phyloP scores from a whole-genome alignment of 2,113 vertebrate species.

The Petrocephalus microphthalmus region DNA sequence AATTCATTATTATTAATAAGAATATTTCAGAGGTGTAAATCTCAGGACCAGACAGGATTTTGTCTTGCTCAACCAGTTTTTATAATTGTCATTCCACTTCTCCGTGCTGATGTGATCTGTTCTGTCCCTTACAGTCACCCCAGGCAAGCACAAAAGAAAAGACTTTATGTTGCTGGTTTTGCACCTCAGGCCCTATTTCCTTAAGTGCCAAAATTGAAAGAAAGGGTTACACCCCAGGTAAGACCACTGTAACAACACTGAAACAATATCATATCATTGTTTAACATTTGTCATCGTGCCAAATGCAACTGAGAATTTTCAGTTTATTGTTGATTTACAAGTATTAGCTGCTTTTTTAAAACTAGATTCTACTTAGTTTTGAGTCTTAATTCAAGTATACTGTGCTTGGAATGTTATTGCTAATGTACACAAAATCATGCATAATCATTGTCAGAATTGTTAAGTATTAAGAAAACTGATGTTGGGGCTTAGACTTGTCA shows the following conservation, averaged over 20 bases:
- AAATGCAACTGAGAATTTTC: neutral
- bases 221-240: conserved; percentile 99
- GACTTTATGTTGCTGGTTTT: conserved; percentile 98
- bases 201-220: conserved; percentile 99
- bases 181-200: conserved; percentile 99
- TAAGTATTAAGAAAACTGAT: neutral
- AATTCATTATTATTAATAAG: no score
- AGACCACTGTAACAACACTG: conserved; percentile 22
- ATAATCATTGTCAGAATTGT: neutral
- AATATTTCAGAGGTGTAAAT: no score
- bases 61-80: no score
- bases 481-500: neutral
- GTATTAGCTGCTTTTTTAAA: neutral
- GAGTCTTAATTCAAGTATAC: neutral
- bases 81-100: neutral
- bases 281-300: neutral
- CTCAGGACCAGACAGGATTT: no score
- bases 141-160: conserved; percentile 99
- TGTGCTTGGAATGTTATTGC: neutral
- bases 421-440: neutral
- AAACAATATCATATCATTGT: neutral
- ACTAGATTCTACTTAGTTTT: neutral
- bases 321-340: neutral
- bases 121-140: conserved; percentile 74
- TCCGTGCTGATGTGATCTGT: neutral